Percentiles rank a stretch among this genome's conserved stretches.
Evolutionary conservation across 2,797 vertebrate species (phyloP).

Genomic region (Chanos chanos): DNA sequence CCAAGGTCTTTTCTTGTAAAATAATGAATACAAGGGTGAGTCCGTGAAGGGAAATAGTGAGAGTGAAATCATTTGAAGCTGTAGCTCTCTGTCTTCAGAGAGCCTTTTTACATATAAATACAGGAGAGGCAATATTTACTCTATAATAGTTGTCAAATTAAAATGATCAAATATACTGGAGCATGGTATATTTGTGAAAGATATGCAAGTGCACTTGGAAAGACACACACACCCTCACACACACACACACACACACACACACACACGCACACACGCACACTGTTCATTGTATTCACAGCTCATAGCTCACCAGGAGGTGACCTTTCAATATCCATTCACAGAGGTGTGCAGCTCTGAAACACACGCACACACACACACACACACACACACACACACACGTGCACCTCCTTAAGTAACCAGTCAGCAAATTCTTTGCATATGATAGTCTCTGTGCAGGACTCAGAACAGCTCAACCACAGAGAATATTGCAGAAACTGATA

Average conservation of each 20-base stretch:
- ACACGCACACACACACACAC: neutral
- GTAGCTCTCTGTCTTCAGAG: too few relatives aligned
- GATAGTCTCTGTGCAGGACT: neutral
- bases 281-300: conserved; percentile 41
- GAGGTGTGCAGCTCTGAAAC: conserved; percentile 15
- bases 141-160: too few relatives aligned
- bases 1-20: conserved; percentile 8
- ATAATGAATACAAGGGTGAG: conserved; percentile 8
- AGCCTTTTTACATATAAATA: too few relatives aligned
- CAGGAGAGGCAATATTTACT: too few relatives aligned
- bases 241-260: neutral
- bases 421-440: conserved; percentile 1
- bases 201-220: too few relatives aligned
- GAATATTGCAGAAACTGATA: conserved; percentile 18
- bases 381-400: neutral
- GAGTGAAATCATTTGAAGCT: neutral
- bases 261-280: neutral
- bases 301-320: conserved; percentile 35
- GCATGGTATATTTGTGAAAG: too few relatives aligned
- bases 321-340: conserved; percentile 19
- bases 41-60: conserved; percentile 1
- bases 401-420: conserved; percentile 21
- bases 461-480: neutral
- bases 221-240: too few relatives aligned
- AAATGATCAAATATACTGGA: too few relatives aligned